A percentile compares a stretch with the other conserved stretches of the same genome.
These are phyloP conservation scores for Cephus cinctus DNA, from an alignment of 1,140 invertebrate species.

Conservation along the genomic window DNA sequence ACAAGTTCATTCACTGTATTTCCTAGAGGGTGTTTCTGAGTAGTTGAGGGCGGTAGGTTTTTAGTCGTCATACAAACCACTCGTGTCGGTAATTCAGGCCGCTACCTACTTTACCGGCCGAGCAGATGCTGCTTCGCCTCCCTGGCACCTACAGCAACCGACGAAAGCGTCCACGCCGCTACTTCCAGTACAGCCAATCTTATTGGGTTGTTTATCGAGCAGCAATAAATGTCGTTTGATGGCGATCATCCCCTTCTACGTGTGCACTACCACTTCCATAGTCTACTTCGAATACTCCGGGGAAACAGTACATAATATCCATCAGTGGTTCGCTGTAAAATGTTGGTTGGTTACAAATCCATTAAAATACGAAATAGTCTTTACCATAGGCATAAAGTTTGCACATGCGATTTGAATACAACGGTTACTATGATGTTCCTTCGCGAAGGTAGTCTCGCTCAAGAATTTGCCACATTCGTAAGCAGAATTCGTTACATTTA, in stretches of 20 bases:
- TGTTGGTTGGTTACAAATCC: slow-evolving; percentile 17
- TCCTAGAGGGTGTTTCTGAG: too few relatives aligned
- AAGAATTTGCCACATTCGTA: too few relatives aligned
- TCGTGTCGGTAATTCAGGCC: slow-evolving; percentile 23
- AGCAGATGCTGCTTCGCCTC: neutral
- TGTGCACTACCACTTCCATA: too few relatives aligned
- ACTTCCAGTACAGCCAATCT: neutral
- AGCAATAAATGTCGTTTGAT: slow-evolving; percentile 1
- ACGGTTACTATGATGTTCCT: too few relatives aligned
- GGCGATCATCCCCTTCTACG: neutral
- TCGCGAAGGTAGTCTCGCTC: too few relatives aligned
- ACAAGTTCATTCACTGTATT: too few relatives aligned
- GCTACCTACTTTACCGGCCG: slow-evolving; percentile 32
- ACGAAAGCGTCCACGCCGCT: neutral
- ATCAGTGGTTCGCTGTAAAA: neutral
- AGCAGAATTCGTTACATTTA: too few relatives aligned
- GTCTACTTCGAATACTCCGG: too few relatives aligned
- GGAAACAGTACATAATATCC: slow-evolving; percentile 3
- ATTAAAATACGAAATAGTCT: slow-evolving; percentile 14
- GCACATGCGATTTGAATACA: too few relatives aligned
- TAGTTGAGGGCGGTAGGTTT: too few relatives aligned
- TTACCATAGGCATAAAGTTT: slow-evolving; percentile 7
- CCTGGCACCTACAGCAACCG: neutral
- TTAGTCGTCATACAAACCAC: too few relatives aligned
- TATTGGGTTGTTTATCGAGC: slow-evolving; percentile 13